Conservation (phyloP, 2,113 vertebrate genomes). For the Melanerpes aurifrons region DNA sequence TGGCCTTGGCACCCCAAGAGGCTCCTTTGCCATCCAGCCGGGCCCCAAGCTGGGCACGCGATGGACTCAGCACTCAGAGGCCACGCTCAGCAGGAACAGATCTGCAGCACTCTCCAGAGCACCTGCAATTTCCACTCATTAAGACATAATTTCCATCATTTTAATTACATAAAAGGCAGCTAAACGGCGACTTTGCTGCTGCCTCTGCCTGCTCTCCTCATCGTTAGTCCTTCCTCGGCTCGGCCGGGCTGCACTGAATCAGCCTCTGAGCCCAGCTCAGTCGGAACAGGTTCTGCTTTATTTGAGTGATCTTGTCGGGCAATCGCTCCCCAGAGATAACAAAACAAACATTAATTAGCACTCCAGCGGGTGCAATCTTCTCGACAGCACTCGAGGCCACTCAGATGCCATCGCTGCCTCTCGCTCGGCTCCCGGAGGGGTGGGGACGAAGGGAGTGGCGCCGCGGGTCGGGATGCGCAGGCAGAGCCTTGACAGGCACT, state of each 20-base stretch:
- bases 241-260: slow-evolving; percentile 13
- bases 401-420: neutral
- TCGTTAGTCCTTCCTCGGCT: neutral
- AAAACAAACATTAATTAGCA: slow-evolving; percentile 78
- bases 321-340: slow-evolving; percentile 67
- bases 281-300: slow-evolving; percentile 45
- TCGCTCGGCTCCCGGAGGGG: neutral
- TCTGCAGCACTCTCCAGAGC: neutral
- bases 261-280: slow-evolving; percentile 29
- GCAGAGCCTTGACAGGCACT: accelerated
- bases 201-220: neutral
- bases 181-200: neutral
- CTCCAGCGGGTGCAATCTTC: slow-evolving; percentile 44
- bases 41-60: accelerated
- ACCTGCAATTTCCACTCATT: neutral
- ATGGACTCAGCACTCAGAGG: accelerated
- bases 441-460: neutral
- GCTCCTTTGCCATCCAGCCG: neutral
- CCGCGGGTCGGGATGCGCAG: accelerated
- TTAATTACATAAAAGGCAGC: slow-evolving; percentile 31
- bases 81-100: neutral
- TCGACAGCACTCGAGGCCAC: slow-evolving; percentile 18
- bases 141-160: slow-evolving; percentile 9
- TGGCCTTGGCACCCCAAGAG: neutral
- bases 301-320: slow-evolving; percentile 68